Conservation (phyloP, 2,797 vertebrate species). For the Acrocephalus scirpaceus region DNA sequence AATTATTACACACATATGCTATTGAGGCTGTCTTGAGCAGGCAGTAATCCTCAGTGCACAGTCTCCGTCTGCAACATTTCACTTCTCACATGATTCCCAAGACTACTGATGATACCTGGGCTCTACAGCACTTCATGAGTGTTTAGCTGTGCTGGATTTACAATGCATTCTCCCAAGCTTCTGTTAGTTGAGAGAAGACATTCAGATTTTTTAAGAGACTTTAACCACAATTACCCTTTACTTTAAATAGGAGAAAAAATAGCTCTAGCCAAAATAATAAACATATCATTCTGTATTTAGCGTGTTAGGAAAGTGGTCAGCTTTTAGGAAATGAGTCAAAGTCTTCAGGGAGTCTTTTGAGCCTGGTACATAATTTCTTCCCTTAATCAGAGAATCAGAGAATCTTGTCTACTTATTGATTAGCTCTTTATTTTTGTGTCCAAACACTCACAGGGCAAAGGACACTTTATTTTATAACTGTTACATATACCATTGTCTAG, state of each 20-base stretch:
- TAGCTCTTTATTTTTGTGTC: not conserved
- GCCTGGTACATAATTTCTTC: not conserved
- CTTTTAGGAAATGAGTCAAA: constrained; percentile 12
- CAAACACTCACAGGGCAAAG: not conserved
- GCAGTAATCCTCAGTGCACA: not conserved
- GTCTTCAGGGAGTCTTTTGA: not conserved
- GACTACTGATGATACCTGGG: not conserved
- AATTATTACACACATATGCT: not conserved
- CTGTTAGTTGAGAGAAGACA: not conserved
- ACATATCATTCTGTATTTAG: not conserved
- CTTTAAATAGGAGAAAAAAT: constrained; percentile 14
- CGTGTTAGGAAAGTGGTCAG: not conserved
- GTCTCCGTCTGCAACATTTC: not conserved
- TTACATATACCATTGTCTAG: not conserved
- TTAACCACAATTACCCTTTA: not conserved
- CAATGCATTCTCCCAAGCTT: not conserved
- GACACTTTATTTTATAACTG: not conserved
- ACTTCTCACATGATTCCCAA: not conserved
- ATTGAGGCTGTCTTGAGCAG: not conserved
- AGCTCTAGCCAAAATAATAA: constrained; percentile 6
- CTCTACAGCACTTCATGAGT: not conserved
- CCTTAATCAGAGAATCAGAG: not conserved
- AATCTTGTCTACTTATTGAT: not conserved
- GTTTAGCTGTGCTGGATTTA: not conserved
- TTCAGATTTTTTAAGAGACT: not conserved